phyloP scores from a whole-genome alignment of 2,888 invertebrate genomes.

The Drosophila tanythrix region DNA sequence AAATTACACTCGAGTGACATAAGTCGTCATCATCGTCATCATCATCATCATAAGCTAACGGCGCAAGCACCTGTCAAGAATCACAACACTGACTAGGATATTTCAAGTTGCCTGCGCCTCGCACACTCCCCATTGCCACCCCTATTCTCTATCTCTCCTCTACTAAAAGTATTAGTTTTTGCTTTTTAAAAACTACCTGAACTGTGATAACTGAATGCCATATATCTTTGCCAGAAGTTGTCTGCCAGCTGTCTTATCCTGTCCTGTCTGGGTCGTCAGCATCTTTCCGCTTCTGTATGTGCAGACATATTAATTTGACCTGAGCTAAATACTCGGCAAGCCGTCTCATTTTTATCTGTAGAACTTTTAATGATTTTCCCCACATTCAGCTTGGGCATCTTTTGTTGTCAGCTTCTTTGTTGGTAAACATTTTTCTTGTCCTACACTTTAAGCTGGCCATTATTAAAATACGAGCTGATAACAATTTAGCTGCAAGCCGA shows the following conservation, averaged over 20 bases:
- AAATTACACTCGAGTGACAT: constrained; percentile 63
- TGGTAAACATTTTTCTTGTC: constrained; percentile 77
- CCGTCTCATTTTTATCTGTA: constrained; percentile 40
- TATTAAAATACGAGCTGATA: constrained; percentile 78
- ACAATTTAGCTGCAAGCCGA: constrained; percentile 76
- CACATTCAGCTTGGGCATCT: constrained; percentile 48
- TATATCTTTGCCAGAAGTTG: constrained; percentile 47
- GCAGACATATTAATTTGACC: constrained; percentile 69
- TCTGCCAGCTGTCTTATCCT: constrained; percentile 14
- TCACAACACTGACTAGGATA: constrained; percentile 5
- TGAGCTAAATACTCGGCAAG: constrained; percentile 57
- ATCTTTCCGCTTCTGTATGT: constrained; percentile 32
- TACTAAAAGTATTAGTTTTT: constrained; percentile 4
- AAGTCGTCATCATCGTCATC: constrained; percentile 56
- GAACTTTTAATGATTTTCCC: constrained; percentile 74
- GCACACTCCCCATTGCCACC: constrained; percentile 12
- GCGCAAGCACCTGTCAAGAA: constrained; percentile 1
- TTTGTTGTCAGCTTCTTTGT: constrained; percentile 67
- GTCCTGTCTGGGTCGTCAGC: constrained; percentile 23
- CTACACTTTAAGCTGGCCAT: constrained; percentile 80
- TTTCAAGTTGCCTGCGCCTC: constrained; percentile 19
- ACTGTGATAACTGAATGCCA: constrained; percentile 35
- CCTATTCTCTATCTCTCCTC: background rate
- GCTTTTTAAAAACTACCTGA: constrained; percentile 10
- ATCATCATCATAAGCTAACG: constrained; percentile 1